Conservation (phyloP, 1,140 invertebrate species). For the Campoletis sonorensis region DNA sequence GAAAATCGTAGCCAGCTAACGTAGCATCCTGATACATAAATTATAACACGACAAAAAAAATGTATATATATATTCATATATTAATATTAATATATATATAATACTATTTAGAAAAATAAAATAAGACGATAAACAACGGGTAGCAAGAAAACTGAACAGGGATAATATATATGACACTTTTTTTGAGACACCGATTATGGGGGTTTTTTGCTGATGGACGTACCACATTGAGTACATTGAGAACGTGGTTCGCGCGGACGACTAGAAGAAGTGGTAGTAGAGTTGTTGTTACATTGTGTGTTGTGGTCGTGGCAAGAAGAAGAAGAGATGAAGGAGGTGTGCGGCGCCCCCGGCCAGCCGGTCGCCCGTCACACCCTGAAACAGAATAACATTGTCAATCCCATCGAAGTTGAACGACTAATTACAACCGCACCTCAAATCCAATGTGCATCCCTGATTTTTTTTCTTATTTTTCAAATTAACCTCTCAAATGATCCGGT, state of each 20-base stretch:
- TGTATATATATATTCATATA: not conserved
- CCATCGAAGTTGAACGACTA: conserved; percentile 59
- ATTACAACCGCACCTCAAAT: not conserved
- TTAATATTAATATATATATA: too few species aligned
- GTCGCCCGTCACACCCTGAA: conserved; percentile 77
- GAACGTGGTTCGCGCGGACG: conserved; percentile 73
- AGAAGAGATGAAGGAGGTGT: conserved; percentile 75
- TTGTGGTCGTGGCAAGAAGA: conserved; percentile 75
- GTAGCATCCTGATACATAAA: not conserved
- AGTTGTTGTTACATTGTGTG: conserved; percentile 73
- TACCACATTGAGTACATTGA: conserved; percentile 76
- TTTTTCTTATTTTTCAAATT: not conserved
- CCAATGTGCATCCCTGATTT: not conserved
- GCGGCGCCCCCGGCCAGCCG: conserved; percentile 76
- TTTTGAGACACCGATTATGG: conserved; percentile 70
- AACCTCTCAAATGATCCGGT: too few species aligned
- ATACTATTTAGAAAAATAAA: conserved; percentile 13
- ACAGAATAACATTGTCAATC: conserved; percentile 75
- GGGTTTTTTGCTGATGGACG: conserved; percentile 69
- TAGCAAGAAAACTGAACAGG: conserved; percentile 43
- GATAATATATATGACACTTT: conserved; percentile 26
- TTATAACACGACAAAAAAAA: not conserved
- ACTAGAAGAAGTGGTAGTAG: conserved; percentile 71
- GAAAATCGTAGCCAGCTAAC: too few species aligned
- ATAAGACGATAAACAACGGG: conserved; percentile 31